These are phyloP conservation scores for Cynodonichthys magdalenae DNA, from an alignment of 2,797 vertebrate species.

Conservation along the genomic window DNA sequence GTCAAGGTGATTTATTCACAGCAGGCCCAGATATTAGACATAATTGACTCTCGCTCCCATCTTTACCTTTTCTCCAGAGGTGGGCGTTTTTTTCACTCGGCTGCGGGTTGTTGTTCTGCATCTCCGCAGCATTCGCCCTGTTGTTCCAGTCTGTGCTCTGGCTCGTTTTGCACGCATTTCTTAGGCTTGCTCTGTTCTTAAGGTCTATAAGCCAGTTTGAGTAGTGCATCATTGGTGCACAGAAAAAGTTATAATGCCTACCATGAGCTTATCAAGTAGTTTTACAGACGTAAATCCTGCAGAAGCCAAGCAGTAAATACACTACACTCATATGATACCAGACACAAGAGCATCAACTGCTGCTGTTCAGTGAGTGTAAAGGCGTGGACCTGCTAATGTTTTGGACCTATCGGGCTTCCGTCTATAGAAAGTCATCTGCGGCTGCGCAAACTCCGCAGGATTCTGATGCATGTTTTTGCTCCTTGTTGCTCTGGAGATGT, in stretches of 20 bases:
- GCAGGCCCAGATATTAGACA: conserved; percentile 39
- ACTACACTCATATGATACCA: conserved; percentile 38
- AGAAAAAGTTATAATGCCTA: conserved; percentile 14
- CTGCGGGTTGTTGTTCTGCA: conserved; percentile 50
- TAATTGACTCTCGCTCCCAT: not conserved
- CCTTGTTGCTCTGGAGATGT: conserved; percentile 35
- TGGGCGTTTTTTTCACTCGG: conserved; percentile 44
- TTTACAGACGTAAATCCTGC: conserved; percentile 8
- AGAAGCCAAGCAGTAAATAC: conserved; percentile 16
- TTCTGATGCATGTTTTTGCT: conserved; percentile 10
- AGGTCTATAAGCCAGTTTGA: conserved; percentile 77
- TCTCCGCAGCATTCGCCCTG: conserved; percentile 50
- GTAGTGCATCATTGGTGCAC: conserved; percentile 76
- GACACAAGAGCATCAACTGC: conserved; percentile 24
- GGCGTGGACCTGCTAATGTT: conserved; percentile 33
- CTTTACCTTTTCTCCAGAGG: conserved; percentile 75
- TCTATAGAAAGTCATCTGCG: conserved; percentile 1
- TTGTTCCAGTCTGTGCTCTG: conserved; percentile 58
- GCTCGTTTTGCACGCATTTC: conserved; percentile 67
- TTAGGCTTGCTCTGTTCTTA: conserved; percentile 74
- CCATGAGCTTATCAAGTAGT: conserved; percentile 27
- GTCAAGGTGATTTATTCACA: conserved; percentile 6
- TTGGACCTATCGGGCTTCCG: conserved; percentile 60
- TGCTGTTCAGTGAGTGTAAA: conserved; percentile 18
- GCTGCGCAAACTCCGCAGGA: conserved; percentile 48